Base-by-base conservation (phyloP, 2,113 vertebrate species). In the Felis chaus region DNA sequence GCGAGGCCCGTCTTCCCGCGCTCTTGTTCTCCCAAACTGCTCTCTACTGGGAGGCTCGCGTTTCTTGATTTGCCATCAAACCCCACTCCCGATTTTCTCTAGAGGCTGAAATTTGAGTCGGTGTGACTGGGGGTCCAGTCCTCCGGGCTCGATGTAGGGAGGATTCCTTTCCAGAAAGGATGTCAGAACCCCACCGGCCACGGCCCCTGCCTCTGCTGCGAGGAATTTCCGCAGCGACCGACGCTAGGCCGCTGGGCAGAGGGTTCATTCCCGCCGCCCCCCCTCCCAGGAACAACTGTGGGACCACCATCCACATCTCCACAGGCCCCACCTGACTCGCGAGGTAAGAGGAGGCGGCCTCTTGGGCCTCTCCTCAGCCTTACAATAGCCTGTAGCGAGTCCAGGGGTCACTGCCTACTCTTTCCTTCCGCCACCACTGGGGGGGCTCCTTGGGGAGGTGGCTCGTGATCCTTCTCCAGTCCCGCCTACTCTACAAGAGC, bases 11-110 rank as follows among this genome's bases (percentile, higher is more conserved):
- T 19, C 27, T 48, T 71, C 73, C 71, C 9, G n/a, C 0, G 13
- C 7, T 3, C 61, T 25, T 15, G 29, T 57, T 79, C 74, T 80
- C 27, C 74, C 71, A 15, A 48, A 73, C 0, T 39, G 45, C 48
- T 8, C 25, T 89, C 97, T 82, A 5, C 2, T 2, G 27, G 27
- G 19, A 88, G 41, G 81, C 41, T 39, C 14, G 4, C 5, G 25
- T 82, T 78, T 96, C 76, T 55, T 36, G 36, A 27, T 4, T 4
- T 18, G 5, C 9, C 78, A 69, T 21, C 41, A 76, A 80, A 65
- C 16, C 39, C 86, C 81, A 16, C 29, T 83, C 29, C 63, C 23
- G 21, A 81, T 93, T 71, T 89, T 86, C 50, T 78, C 57, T 80
- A 41, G 53, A 79, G 61, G 53, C 4, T 69, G 27, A 78, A 81